Percentiles rank a stretch among this genome's conserved stretches.
These are phyloP conservation scores for Ephestia elutella DNA, from an alignment of 1,140 invertebrate genomes.

Conservation along the genomic window DNA sequence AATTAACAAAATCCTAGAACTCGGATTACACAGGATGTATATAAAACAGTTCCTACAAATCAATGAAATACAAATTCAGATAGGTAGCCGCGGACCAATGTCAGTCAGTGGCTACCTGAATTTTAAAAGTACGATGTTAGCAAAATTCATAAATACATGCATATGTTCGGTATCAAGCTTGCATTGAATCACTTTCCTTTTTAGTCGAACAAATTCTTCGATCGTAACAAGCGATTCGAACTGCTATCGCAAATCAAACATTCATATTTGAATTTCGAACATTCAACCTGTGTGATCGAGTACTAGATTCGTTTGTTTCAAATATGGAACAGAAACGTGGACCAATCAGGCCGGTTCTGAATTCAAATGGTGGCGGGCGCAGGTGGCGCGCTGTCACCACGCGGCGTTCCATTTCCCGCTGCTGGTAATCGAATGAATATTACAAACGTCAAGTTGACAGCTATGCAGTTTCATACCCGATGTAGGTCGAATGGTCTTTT, in stretches of 20 bases:
- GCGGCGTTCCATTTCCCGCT: constrained; percentile 49
- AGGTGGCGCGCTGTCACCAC: constrained; percentile 59
- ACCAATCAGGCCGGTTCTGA: constrained; percentile 25
- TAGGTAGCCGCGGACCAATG: no score
- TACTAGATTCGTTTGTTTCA: constrained; percentile 47
- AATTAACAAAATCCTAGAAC: no score
- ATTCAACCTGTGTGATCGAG: constrained; percentile 29
- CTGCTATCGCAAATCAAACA: constrained; percentile 46
- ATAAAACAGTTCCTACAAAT: constrained; percentile 8
- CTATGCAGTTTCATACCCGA: constrained; percentile 37
- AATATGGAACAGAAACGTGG: constrained; percentile 23
- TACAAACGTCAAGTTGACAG: constrained; percentile 59
- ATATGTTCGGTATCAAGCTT: constrained; percentile 18
- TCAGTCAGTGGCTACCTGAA: no score
- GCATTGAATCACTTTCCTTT: constrained; percentile 33
- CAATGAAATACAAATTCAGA: constrained; percentile 43
- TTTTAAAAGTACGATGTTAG: no score
- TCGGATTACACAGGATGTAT: no score
- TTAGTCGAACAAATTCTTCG: constrained; percentile 48
- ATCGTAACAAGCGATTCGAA: constrained; percentile 28
- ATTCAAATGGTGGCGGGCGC: constrained; percentile 28
- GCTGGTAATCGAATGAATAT: constrained; percentile 66
- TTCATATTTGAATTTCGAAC: constrained; percentile 37
- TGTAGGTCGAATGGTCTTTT: constrained; percentile 55
- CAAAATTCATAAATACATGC: constrained; percentile 57